A percentile compares a stretch with the other conserved stretches of the same genome.
Conservation (phyloP, 2,113 vertebrate genomes). For the Thalassarche chlororhynchos region DNA sequence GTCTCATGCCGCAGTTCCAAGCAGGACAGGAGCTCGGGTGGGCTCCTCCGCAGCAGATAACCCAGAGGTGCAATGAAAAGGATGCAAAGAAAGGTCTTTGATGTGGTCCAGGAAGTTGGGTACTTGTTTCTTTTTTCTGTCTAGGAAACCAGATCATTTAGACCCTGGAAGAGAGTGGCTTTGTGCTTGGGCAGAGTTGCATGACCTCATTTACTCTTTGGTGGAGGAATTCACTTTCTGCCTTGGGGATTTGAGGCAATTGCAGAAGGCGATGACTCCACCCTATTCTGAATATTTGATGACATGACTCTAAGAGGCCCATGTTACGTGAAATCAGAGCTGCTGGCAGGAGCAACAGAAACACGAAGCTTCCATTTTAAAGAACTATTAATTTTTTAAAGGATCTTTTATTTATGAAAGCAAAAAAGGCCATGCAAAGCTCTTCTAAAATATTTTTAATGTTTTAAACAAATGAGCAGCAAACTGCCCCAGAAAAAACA, state of each 20-base stretch:
- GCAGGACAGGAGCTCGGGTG: background rate
- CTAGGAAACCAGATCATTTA: background rate
- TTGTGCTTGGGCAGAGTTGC: background rate
- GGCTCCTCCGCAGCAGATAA: background rate
- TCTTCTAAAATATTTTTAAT: background rate
- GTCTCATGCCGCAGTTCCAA: fast-evolving
- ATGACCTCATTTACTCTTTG: background rate
- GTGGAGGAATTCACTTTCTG: background rate
- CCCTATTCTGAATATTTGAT: conserved; percentile 5
- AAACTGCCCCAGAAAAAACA: background rate
- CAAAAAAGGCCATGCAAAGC: background rate
- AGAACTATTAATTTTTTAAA: conserved; percentile 5
- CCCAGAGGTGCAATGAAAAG: no score
- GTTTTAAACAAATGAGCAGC: background rate
- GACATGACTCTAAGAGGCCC: background rate
- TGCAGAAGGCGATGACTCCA: background rate
- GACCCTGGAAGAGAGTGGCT: background rate
- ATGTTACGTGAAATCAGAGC: background rate
- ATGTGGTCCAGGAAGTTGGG: background rate
- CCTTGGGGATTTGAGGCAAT: background rate
- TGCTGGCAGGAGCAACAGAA: background rate
- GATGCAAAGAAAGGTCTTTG: background rate
- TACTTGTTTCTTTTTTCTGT: background rate
- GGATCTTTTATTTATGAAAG: conserved; percentile 25
- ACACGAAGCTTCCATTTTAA: background rate